phyloP scores from a whole-genome alignment of 2,888 invertebrate genomes.

The Leptinotarsa haldemani region DNA sequence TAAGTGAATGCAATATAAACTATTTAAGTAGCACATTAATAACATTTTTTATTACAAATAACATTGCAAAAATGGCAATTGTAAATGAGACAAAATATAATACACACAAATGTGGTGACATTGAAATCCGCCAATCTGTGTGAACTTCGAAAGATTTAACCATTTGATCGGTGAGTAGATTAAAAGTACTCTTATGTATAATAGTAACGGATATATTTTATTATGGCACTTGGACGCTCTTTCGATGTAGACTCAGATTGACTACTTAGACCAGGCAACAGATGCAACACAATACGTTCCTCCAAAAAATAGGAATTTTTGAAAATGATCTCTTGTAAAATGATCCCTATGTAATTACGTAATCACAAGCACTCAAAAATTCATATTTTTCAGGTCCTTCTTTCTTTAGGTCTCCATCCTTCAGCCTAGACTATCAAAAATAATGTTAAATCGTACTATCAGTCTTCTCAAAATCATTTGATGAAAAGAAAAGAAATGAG shows the following conservation, averaged over 20 bases:
- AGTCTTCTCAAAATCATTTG: conserved; percentile 55
- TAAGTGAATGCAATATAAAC: conserved; percentile 54
- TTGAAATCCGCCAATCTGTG: conserved; percentile 21
- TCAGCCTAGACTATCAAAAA: conserved; percentile 28
- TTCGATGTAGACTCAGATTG: conserved; percentile 14
- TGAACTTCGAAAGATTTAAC: conserved; percentile 15
- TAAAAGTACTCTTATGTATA: conserved; percentile 20
- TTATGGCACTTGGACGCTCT: conserved; percentile 24
- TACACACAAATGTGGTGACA: conserved; percentile 30
- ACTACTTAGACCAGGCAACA: conserved; percentile 6
- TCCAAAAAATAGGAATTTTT: conserved; percentile 3
- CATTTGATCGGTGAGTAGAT: conserved; percentile 1
- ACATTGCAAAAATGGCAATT: conserved; percentile 45
- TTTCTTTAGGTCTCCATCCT: conserved; percentile 1
- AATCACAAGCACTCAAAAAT: background rate
- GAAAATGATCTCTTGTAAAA: background rate
- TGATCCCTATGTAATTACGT: too few relatives aligned
- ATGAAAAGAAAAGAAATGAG: conserved; percentile 46
- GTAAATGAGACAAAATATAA: conserved; percentile 37
- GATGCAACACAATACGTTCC: background rate
- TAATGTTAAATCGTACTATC: conserved; percentile 47
- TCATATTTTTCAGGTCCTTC: background rate
- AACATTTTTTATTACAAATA: conserved; percentile 50
- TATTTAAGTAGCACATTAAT: conserved; percentile 59
- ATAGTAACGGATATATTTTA: conserved; percentile 16